These are phyloP conservation scores for Drosophila oshimai DNA, from an alignment of 1,140 invertebrate genomes.

Conservation along the genomic window DNA sequence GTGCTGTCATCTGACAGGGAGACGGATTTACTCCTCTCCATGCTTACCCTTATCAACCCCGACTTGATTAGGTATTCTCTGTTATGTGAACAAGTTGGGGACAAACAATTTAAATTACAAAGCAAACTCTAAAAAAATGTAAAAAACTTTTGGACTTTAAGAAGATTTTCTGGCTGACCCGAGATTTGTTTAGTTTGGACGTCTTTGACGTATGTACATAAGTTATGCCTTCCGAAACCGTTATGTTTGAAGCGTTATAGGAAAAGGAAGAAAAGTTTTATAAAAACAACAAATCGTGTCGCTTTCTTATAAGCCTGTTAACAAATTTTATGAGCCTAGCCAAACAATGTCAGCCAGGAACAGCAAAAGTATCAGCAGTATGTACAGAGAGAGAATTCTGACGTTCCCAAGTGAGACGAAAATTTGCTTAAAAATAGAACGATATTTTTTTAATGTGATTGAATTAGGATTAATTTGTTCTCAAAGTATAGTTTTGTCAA, in stretches of 20 bases:
- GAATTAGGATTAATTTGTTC: too few relatives aligned
- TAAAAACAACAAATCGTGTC: slow-evolving; percentile 70
- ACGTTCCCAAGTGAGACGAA: too few relatives aligned
- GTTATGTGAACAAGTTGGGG: slow-evolving; percentile 66
- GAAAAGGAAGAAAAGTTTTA: slow-evolving; percentile 58
- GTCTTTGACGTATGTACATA: slow-evolving; percentile 74
- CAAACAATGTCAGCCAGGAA: slow-evolving; percentile 38
- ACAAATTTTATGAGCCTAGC: slow-evolving; percentile 75
- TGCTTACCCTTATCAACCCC: background rate
- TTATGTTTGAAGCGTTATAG: slow-evolving; percentile 6
- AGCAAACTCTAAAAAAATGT: slow-evolving; percentile 79
- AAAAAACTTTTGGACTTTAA: slow-evolving; percentile 58
- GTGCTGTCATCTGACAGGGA: slow-evolving; percentile 46
- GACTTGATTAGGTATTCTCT: slow-evolving; percentile 7
- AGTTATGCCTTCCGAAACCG: slow-evolving; percentile 49
- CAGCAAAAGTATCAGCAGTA: slow-evolving; percentile 7
- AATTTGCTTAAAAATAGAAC: too few relatives aligned
- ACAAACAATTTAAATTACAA: slow-evolving; percentile 80
- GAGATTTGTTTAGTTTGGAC: slow-evolving; percentile 63
- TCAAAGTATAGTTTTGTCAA: too few relatives aligned
- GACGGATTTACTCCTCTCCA: background rate
- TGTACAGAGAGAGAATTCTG: too few relatives aligned
- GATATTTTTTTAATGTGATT: too few relatives aligned
- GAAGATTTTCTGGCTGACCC: slow-evolving; percentile 27
- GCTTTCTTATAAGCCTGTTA: slow-evolving; percentile 76